phyloP scores from a whole-genome alignment of 2,797 vertebrate genomes.

The Ficedula albicollis region DNA sequence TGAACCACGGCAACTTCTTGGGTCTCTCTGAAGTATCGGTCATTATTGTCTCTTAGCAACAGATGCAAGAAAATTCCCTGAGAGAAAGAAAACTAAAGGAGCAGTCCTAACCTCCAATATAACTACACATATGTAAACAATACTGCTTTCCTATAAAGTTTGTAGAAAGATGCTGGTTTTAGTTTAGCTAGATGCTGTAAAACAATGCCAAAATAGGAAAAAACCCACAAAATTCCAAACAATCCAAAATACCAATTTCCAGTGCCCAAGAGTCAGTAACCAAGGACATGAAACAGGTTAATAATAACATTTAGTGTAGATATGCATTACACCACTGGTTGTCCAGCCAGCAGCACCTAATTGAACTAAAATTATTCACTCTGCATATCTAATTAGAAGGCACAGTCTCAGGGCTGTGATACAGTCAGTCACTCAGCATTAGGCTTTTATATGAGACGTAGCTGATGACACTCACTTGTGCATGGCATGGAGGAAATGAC shows the following conservation, averaged over 20 bases:
- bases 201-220: not conserved
- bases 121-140: not conserved
- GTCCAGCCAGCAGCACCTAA: not conserved
- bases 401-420: not conserved
- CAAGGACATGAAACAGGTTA: not conserved
- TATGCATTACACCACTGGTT: not conserved
- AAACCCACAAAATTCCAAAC: not conserved
- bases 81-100: not conserved
- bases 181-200: not conserved
- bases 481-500: not conserved
- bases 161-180: not conserved
- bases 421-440: not conserved
- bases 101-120: not conserved
- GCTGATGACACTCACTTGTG: not conserved
- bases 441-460: not conserved
- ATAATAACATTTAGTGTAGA: not conserved
- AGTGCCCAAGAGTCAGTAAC: not conserved
- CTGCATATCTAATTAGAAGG: not conserved
- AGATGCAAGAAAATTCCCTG: not conserved
- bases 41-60: not conserved
- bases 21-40: fast-evolving
- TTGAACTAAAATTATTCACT: not conserved
- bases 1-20: not conserved
- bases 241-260: not conserved
- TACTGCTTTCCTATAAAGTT: not conserved